Evolutionary conservation across 2,888 invertebrate species (phyloP), one percentile per base, ranked within the genome.

Genomic region (Hermaeophaga mercurialis): DNA sequence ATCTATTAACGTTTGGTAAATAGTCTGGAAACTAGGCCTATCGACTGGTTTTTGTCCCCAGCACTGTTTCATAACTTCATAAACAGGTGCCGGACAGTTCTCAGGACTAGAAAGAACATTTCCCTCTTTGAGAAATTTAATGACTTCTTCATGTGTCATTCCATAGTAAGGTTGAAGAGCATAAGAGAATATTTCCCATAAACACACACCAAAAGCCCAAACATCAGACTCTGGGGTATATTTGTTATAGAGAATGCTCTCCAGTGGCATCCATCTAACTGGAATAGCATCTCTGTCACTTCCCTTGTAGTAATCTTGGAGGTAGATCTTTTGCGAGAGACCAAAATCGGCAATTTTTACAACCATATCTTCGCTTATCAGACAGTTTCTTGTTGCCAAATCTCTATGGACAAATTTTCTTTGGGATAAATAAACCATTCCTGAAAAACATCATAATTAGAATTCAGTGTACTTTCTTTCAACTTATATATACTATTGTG

Each of bases 301-400:
- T 8, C 96, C 96, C 78, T 95, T 94, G 77, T 96, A 96, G 75
- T 96, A 96, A 77, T 95, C 94, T 68, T 93, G 91, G 64, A 94
- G 80, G 80, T 96, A 95, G 73, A 97, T 94, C 80, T 95, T 95
- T 75, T 96, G 94, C 9, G 96, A 96, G 28, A 97, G 80, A 17
- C 96, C 96, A 81, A 97, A 97, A 79, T 97, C 97, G 9, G 96
- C 94, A 70, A 97, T 96, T 84, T 97, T 97, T 0, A 97, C 96
- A 43, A 89, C 87, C 90, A 96, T 92, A 65, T 90, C 86, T 74
- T 95, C 92, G 77, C 94, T 91, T 67, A 97, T 95, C 26, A 97
- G 82, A 78, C 96, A 97, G 80, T 97, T 97, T 70, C 97, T 83
- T 1, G 96, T 95, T 8, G 97, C 96, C 69, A 97, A 81, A 79